These are phyloP conservation scores for Archilochus colubris DNA, from an alignment of 2,113 vertebrate species.

Conservation along the genomic window DNA sequence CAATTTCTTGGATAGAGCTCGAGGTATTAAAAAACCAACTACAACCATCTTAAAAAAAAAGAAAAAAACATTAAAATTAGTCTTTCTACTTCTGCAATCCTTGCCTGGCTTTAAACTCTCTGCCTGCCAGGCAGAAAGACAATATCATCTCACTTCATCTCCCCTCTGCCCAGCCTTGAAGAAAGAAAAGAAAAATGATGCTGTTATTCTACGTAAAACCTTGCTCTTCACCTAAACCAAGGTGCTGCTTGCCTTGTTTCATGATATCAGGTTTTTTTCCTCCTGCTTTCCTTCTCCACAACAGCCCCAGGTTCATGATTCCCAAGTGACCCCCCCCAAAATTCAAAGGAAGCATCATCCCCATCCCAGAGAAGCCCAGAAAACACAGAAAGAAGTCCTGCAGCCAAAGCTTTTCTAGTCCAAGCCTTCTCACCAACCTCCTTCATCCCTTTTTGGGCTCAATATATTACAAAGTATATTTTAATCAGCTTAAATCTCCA, in stretches of 20 bases:
- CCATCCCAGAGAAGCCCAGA: not conserved
- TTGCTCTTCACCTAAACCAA: not conserved
- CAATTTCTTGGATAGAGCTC: rapidly evolving
- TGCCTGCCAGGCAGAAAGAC: not conserved
- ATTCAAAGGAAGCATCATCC: rapidly evolving
- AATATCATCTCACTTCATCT: not conserved
- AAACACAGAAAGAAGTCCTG: rapidly evolving
- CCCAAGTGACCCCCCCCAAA: not conserved
- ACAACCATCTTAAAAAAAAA: not conserved
- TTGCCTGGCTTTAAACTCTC: not conserved
- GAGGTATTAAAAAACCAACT: not conserved
- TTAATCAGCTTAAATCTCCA: not conserved
- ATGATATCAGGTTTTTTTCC: not conserved
- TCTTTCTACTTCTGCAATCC: not conserved
- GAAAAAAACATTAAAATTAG: not conserved
- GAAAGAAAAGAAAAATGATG: not conserved
- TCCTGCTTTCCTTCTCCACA: not conserved
- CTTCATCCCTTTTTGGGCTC: rapidly evolving
- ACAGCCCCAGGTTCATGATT: not conserved
- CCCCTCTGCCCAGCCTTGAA: not conserved
- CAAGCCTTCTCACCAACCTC: not conserved
- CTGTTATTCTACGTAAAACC: not conserved
- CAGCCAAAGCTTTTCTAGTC: not conserved
- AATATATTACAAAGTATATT: rapidly evolving
- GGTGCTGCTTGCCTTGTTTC: not conserved